Evolutionary conservation across 2,888 invertebrate species (phyloP).

Genomic region (Rosalia funebris): DNA sequence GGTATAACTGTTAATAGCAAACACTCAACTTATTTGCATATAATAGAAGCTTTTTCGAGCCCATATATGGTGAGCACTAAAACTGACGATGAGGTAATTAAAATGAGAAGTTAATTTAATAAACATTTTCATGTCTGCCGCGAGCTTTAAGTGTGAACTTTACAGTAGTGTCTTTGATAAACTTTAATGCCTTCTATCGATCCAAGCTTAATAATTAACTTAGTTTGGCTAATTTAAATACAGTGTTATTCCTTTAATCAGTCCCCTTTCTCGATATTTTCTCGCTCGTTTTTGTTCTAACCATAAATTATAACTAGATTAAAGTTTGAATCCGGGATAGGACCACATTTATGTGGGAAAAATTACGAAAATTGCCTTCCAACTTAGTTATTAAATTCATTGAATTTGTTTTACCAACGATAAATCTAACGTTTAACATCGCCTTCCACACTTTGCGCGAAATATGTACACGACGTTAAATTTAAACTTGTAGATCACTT

Average conservation of each 20-base stretch:
- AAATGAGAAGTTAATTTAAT: neutral
- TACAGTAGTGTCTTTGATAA: slow-evolving; percentile 20
- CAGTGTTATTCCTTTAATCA: slow-evolving; percentile 24
- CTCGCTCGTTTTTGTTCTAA: slow-evolving; percentile 19
- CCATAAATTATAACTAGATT: slow-evolving; percentile 23
- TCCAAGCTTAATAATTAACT: slow-evolving; percentile 15
- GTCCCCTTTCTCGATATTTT: slow-evolving; percentile 17
- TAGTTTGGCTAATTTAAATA: slow-evolving; percentile 25
- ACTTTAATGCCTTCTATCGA: slow-evolving; percentile 19
- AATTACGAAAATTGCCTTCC: slow-evolving; percentile 5
- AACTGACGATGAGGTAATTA: neutral
- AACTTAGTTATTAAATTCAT: slow-evolving; percentile 2
- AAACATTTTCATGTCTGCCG: slow-evolving; percentile 4
- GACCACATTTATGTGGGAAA: neutral
- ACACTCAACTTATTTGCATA: too few relatives aligned
- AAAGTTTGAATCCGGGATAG: slow-evolving; percentile 6
- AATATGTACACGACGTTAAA: too few relatives aligned
- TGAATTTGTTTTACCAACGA: neutral
- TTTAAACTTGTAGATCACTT: too few relatives aligned
- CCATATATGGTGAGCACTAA: neutral
- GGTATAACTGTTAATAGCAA: too few relatives aligned
- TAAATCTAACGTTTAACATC: too few relatives aligned
- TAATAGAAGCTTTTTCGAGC: too few relatives aligned
- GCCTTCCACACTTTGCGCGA: too few relatives aligned
- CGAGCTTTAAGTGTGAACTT: slow-evolving; percentile 12